Evolutionary conservation across 2,797 vertebrate species (phyloP), one percentile per base, ranked within the genome.

Genomic region (Chromobotia macracanthus): DNA sequence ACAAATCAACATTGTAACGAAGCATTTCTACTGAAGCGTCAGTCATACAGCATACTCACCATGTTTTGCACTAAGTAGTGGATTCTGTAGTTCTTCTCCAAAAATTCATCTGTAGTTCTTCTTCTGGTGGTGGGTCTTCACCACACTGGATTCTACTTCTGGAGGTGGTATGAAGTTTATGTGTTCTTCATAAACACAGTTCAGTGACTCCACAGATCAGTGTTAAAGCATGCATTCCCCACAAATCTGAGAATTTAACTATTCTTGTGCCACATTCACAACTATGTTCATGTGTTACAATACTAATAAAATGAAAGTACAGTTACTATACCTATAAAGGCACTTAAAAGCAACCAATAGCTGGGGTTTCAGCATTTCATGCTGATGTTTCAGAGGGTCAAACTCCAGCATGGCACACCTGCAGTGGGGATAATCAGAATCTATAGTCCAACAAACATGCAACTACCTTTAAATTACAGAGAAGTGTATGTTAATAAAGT

Each of bases 61-160:
- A 89, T 91, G 75, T 91, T 98, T 89, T 97, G 93, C 64, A 99
- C 80, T 2, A 97, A 99, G 89, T 97, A 98, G 89, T 99, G 96
- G 85, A 99, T 97, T 90, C 93, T 94, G 87, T 98, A 98, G 90
- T 99, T 99, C 89, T 97, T 97, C 86, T 99, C 98, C 88, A 99
- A 86, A 69, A 99, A 87, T 98, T 99, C 55, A 99, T 94, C 11
- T 97, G 96, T n/a, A n/a, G n/a, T n/a, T n/a, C n/a, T n/a, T n/a
- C n/a, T n/a, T n/a, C n/a, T 50, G 97, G 97, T 25, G 98, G 97
- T 48, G 97, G 97, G 85, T 98, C 86, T 97, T 93, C 74, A 99
- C 95, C n/a, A 99, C 97, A 79, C 97, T 99, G 56, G 97, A 99
- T 87, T 99, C 98, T 18, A 99, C 98, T 93, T 98, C 98, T 13